These are phyloP conservation scores for Pomacea maculata DNA, from an alignment of 1,140 invertebrate genomes.

Conservation along the genomic window DNA sequence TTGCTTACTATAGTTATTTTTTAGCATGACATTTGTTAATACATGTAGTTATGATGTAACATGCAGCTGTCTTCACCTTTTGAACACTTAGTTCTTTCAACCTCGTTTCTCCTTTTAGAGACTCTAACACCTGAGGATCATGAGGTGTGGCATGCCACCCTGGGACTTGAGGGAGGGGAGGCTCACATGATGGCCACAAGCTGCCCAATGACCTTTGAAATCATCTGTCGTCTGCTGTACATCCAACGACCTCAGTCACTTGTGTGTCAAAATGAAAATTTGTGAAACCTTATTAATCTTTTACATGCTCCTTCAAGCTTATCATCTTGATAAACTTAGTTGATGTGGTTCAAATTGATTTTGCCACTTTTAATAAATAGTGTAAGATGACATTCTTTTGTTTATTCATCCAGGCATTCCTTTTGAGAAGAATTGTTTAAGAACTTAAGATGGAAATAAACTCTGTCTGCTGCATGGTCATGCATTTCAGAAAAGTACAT, in stretches of 20 bases:
- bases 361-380: too few species aligned
- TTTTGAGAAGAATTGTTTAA: too few species aligned
- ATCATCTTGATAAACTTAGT: too few species aligned
- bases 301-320: not conserved
- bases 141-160: conserved; percentile 39
- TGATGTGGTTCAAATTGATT: too few species aligned
- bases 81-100: not conserved
- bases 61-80: too few species aligned
- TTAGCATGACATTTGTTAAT: too few species aligned
- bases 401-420: too few species aligned
- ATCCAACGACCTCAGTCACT: conserved; percentile 33
- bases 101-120: conserved; percentile 16
- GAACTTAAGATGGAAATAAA: not conserved
- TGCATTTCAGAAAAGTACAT: not conserved
- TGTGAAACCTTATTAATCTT: not conserved
- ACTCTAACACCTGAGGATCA: conserved; percentile 30
- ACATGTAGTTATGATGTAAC: too few species aligned
- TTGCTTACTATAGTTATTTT: not conserved
- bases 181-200: conserved; percentile 26
- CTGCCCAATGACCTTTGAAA: conserved; percentile 40
- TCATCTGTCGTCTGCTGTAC: conserved; percentile 42
- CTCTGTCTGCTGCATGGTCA: not conserved
- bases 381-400: too few species aligned
- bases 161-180: conserved; percentile 32
- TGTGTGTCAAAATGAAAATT: conserved; percentile 25